Base-by-base conservation (phyloP, 2,113 vertebrate species). In the Hyperopisus bebe region DNA sequence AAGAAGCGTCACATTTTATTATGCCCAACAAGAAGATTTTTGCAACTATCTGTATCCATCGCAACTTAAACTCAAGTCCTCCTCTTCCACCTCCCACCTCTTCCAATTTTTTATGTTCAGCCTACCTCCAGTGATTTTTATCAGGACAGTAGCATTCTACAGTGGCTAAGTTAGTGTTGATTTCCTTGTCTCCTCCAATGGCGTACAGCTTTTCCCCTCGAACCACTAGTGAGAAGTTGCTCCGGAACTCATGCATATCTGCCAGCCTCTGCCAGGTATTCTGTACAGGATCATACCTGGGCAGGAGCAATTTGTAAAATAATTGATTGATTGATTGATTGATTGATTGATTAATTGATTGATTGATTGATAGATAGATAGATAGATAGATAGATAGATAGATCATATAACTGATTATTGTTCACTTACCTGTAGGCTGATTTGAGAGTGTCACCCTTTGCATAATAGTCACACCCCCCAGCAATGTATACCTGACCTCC, bases 381-480 rank as follows among this genome's bases (percentile, higher is more conserved):
- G 27, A 15, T 27, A 1, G 66, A 70, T 13, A 3, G 9, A 31
- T 31, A 11, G 31, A 35, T n/a, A 9, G 55, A 58, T n/a, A 8
- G 74, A 27, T 31, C 2, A 17, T 31, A n/a, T 3, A 21, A n/a
- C 9, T 1, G 5, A 88, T 89, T 17, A 42, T 11, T 21, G 27
- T n/a, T 3, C 51, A 9, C 39, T 94, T 93, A 98, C 98, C 97
- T 97, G 96, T 97, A 97, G 66, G 94, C 96, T 2, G 97, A 98
- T 92, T 97, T 94, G 95, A 98, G 95, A 0, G 95, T 96, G 91
- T 97, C 95, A 83, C 90, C 47, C 90, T 95, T 94, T 1, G 96
- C 92, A 0, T 98, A 98, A 94, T 96, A 98, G 92, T 96, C 94
- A 86, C 98, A 98, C 31, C 98, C 98, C 51, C 98, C 98, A 47